Evolutionary conservation across 2,888 invertebrate species (phyloP).

Genomic region (Drosophila hawaiiensis): DNA sequence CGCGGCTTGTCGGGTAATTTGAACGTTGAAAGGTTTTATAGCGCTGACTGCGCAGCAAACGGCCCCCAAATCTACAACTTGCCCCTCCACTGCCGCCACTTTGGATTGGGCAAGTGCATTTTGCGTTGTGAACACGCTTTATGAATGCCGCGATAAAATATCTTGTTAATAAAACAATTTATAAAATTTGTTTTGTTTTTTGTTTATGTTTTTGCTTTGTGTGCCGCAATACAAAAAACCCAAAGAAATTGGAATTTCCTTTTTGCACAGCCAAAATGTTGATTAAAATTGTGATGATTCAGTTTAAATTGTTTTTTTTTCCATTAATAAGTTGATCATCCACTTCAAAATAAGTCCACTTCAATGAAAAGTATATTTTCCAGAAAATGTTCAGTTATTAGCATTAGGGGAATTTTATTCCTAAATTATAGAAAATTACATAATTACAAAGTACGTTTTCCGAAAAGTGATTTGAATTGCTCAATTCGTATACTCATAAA

Average conservation of each 20-base stretch:
- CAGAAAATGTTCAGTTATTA: slow-evolving; percentile 13
- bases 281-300: slow-evolving; percentile 6
- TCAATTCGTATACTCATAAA: slow-evolving; percentile 17
- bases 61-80: neutral
- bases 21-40: slow-evolving; percentile 73
- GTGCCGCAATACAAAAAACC: slow-evolving; percentile 5
- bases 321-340: neutral
- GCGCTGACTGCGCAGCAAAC: slow-evolving; percentile 48
- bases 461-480: slow-evolving; percentile 32
- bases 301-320: neutral
- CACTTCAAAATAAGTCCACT: neutral
- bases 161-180: slow-evolving; percentile 76
- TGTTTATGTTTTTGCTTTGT: neutral
- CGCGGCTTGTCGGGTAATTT: slow-evolving; percentile 63
- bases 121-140: slow-evolving; percentile 62
- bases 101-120: slow-evolving; percentile 63
- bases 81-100: neutral
- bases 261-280: neutral
- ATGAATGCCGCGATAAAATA: slow-evolving; percentile 75
- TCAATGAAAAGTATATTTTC: neutral
- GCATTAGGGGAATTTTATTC: slow-evolving; percentile 55
- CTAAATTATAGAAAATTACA: slow-evolving; percentile 40
- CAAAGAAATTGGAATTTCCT: slow-evolving; percentile 18
- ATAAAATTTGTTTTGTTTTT: slow-evolving; percentile 29
- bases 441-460: slow-evolving; percentile 31